Evolutionary conservation across 2,113 vertebrate genomes (phyloP), one percentile per base, ranked within the genome.

Genomic region (Herpetotheres cachinnans): DNA sequence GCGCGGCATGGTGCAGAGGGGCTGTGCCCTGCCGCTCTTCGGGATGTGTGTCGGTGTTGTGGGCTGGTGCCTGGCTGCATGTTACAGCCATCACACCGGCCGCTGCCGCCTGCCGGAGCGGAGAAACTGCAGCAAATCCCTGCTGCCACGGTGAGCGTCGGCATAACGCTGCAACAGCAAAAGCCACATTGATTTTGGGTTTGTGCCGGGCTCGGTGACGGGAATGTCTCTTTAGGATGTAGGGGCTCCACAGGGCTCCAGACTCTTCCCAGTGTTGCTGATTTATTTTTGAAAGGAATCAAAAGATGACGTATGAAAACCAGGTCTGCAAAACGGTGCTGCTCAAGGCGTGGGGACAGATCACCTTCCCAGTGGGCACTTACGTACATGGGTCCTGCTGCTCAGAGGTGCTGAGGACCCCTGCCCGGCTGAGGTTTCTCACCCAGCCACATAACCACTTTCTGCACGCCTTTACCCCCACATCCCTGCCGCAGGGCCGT

Each of bases 21-120:
- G 20, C 10, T 55, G 54, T 5, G 4, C n/a, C 4, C 16, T 6
- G 52, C 52, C 4, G 16, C 32, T 15, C 16, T 8, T 20, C 1
- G 36, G 29, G 67, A 5, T 5, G 9, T 0, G 14, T 29, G 27
- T 1, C 0, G 4, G 9, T 26, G 86, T 26, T 1, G 3, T 6
- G 50, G 65, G 58, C 34, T 13, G 62, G 30, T 1, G 47, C 34
- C 1, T 0, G 8, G 55, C 20, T 18, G 13, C 5, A 30, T 7
- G 1, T 16, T 8, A 16, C 17, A 6, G 85, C 13, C 3, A 6
- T 4, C 3, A 9, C 36, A 25, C 0, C 9, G 50, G 42, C 24
- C 7, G 6, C 34, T 50, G 69, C 69, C 8, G 34, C 42, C 49
- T 36, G 70, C 46, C 13, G 13, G 49, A 47, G 77, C 30, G 6